Conservation (phyloP, 1,140 invertebrate genomes). For the Ridgeia piscesae region DNA sequence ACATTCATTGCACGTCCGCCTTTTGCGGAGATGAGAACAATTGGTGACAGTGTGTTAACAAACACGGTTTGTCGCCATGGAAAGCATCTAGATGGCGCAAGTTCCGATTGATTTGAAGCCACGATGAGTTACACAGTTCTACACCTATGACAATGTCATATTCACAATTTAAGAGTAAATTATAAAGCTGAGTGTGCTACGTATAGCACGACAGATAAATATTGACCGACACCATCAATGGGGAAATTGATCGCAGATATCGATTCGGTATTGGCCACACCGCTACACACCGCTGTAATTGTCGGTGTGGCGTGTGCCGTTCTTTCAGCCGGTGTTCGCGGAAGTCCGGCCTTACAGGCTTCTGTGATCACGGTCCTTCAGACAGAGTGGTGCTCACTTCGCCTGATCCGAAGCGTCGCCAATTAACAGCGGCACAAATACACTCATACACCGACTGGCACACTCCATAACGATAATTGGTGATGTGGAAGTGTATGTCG, state of each 20-base stretch:
- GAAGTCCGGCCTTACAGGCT: not conserved
- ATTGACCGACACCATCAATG: not conserved
- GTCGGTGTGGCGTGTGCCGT: not conserved
- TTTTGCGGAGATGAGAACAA: no score
- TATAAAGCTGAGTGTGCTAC: not conserved
- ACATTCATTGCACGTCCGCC: no score
- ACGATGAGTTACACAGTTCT: no score
- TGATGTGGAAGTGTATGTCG: not conserved
- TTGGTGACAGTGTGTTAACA: no score
- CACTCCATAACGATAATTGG: not conserved
- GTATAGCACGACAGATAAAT: not conserved
- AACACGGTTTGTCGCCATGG: not conserved
- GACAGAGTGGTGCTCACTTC: not conserved
- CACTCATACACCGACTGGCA: conserved; percentile 3
- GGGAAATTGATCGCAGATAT: not conserved
- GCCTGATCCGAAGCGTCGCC: not conserved
- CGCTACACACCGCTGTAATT: not conserved
- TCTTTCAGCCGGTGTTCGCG: not conserved
- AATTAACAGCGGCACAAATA: not conserved
- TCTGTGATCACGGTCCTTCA: not conserved
- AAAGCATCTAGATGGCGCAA: no score
- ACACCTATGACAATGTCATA: no score
- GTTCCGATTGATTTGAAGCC: no score
- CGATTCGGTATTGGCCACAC: not conserved
- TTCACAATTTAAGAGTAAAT: not conserved